Conservation (phyloP, 2,797 vertebrate genomes). For the Onychomys leucogaster region DNA sequence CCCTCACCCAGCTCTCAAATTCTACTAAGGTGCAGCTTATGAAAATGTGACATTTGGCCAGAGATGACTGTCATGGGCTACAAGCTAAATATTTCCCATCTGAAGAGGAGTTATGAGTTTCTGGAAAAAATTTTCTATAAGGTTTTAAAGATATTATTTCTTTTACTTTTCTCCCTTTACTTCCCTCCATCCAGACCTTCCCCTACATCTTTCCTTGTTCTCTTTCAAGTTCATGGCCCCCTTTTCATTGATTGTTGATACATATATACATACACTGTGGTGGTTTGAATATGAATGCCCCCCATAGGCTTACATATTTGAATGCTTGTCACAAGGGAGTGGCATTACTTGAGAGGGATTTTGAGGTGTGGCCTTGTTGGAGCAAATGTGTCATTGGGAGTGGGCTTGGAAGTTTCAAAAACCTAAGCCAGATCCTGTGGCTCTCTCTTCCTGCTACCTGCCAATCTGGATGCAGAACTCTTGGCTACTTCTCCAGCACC, state of each 20-base stretch:
- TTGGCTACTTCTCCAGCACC: neutral
- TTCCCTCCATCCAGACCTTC: neutral
- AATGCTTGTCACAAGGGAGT: neutral
- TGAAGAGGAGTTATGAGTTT: neutral
- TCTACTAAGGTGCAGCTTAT: neutral
- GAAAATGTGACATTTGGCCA: constrained; percentile 24
- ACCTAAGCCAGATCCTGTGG: neutral
- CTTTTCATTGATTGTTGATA: neutral
- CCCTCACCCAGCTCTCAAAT: neutral
- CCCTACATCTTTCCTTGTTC: neutral
- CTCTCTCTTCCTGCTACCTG: neutral
- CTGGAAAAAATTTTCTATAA: neutral
- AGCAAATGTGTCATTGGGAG: neutral
- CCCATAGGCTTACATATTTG: neutral
- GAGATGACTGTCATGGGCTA: neutral
- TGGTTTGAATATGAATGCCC: neutral
- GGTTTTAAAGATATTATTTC: neutral
- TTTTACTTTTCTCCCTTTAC: neutral
- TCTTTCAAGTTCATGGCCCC: neutral
- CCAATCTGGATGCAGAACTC: neutral
- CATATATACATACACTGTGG: neutral
- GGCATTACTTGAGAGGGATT: neutral
- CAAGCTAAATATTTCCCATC: neutral
- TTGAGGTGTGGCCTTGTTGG: neutral
- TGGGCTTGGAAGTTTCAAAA: neutral